phyloP scores from a whole-genome alignment of 1,140 invertebrate species.

The Lasaia peninsularis region DNA sequence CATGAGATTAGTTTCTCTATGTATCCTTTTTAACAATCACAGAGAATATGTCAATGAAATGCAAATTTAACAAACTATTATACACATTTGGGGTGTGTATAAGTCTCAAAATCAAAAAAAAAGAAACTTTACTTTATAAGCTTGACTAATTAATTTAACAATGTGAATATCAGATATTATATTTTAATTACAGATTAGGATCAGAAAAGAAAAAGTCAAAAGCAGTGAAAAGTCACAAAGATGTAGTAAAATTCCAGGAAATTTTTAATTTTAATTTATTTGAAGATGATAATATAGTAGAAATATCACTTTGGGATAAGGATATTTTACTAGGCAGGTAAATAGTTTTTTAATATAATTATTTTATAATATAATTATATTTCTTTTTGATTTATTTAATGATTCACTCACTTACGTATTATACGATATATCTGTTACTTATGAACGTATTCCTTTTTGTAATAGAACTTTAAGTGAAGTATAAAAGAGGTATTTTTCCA shows the following conservation, averaged over 20 bases:
- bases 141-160: background rate
- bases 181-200: slow-evolving; percentile 47
- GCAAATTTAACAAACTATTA: no score
- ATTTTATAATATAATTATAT: background rate
- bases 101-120: no score
- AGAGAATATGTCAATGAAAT: no score
- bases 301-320: slow-evolving; percentile 50
- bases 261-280: slow-evolving; percentile 51
- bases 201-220: slow-evolving; percentile 60
- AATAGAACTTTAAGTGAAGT: no score
- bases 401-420: no score
- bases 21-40: no score
- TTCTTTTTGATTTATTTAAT: background rate
- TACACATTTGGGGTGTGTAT: no score
- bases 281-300: slow-evolving; percentile 53
- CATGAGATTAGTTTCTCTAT: no score
- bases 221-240: slow-evolving; percentile 36
- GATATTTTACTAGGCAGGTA: slow-evolving; percentile 56
- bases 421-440: no score
- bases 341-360: background rate
- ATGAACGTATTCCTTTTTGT: no score
- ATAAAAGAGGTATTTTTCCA: no score
- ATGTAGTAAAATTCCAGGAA: slow-evolving; percentile 55
- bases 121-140: no score
- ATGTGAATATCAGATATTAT: background rate